Evolutionary conservation across 53 echinoderm and acorn worm species (phyloP), one percentile per base, ranked within the genome.

Genomic region (Actinopyga echinites): DNA sequence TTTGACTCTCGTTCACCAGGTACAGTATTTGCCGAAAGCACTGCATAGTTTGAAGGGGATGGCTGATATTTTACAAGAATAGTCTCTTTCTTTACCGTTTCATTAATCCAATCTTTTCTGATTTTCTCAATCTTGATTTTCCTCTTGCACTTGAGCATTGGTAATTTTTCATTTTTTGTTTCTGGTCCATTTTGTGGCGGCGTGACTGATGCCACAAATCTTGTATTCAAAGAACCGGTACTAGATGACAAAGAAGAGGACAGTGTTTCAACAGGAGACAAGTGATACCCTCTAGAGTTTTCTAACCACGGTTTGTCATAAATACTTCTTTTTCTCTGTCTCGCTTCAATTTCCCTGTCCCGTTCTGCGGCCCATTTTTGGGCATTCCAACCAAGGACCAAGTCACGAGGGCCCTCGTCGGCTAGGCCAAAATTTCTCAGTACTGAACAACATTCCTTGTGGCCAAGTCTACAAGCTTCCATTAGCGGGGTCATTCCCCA

Each of bases 271-370:
- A 24, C 30, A 3, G 49, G 26, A 19, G 49, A 24, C 17, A 13
- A 24, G 9, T 12, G 49, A 30, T 75, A 30, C 7, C 49, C 54
- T 56, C 13, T 69, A 35, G 40, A 19, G 0, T 23, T 69, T 42
- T 38, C n/a, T 31, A 90, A 63, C 93, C 93, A 93, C 11, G 93
- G 93, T 84, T 93, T 93, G 23, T 93, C 90, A 63, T 93, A 93
- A 15, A 87, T 57, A 59, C 82, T 83, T 59, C 87, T 57, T 65
- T 79, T 57, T 23, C 82, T 36, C 2, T 80, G 80, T 13, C 78
- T 82, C 28, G 74, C 89, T 26, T 78, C 87, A 1, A 84, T 6
- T 10, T 68, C 69, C 49, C 84, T 53, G 25, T 84, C 85, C 44
- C 86, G 66, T 40, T 95, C 89, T 30, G 74, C 64, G 30, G 64